phyloP scores from a whole-genome alignment of 2,888 invertebrate species.

The Drosophila ezoana region DNA sequence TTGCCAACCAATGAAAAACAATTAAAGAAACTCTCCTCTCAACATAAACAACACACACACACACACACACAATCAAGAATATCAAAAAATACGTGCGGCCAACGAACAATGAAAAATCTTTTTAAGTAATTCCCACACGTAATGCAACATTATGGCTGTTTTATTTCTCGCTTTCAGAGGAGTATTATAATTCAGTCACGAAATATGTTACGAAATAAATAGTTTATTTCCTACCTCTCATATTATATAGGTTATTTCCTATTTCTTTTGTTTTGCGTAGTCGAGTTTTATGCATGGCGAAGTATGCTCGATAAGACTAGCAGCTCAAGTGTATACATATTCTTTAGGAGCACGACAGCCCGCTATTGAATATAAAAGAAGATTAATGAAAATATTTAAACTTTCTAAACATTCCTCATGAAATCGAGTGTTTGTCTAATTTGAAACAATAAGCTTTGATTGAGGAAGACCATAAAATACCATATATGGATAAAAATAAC shows the following conservation, averaged over 20 bases:
- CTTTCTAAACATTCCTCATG: too few relatives aligned
- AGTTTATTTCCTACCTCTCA: background rate
- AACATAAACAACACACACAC: constrained; percentile 15
- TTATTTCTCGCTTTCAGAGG: constrained; percentile 23
- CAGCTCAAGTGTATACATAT: too few relatives aligned
- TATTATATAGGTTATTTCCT: background rate
- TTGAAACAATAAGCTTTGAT: too few relatives aligned
- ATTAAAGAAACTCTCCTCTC: constrained; percentile 26
- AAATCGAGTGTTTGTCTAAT: too few relatives aligned
- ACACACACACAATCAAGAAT: constrained; percentile 13
- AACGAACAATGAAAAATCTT: constrained; percentile 77
- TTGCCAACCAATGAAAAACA: constrained; percentile 41
- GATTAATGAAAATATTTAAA: too few relatives aligned
- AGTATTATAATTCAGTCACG: background rate
- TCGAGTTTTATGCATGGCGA: too few relatives aligned
- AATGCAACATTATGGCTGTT: constrained; percentile 77
- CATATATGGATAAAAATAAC: background rate
- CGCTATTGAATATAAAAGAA: too few relatives aligned
- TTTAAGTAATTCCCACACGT: constrained; percentile 83
- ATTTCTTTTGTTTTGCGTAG: too few relatives aligned
- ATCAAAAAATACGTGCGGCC: constrained; percentile 3
- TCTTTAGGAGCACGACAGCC: too few relatives aligned
- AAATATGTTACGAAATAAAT: background rate
- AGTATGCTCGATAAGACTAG: too few relatives aligned
- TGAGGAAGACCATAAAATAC: too few relatives aligned